These are phyloP conservation scores for Cecidostiba fungosa DNA, from an alignment of 2,888 invertebrate species.

Conservation along the genomic window DNA sequence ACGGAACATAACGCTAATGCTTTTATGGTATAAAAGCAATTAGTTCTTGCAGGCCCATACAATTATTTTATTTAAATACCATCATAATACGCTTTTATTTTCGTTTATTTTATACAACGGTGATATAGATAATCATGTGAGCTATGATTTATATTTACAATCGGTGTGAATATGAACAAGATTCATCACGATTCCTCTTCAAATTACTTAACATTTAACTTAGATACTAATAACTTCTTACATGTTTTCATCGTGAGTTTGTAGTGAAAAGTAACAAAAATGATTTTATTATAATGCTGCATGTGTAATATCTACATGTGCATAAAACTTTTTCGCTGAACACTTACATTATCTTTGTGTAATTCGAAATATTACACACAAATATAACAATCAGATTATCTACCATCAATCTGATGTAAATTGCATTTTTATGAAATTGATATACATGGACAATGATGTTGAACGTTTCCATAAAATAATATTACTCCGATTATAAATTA, in stretches of 20 bases:
- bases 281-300: constrained; percentile 34
- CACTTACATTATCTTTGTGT: constrained; percentile 34
- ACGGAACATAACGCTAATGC: constrained; percentile 1
- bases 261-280: constrained; percentile 56
- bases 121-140: constrained; percentile 38
- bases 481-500: constrained; percentile 38
- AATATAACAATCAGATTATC: not conserved
- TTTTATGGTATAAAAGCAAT: not conserved
- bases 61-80: constrained; percentile 47
- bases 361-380: constrained; percentile 26
- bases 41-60: constrained; percentile 16
- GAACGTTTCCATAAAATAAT: constrained; percentile 25
- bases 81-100: constrained; percentile 49
- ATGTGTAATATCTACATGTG: constrained; percentile 51
- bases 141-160: constrained; percentile 56
- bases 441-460: not conserved
- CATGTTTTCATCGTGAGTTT: constrained; percentile 33
- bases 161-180: constrained; percentile 28
- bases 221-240: constrained; percentile 10
- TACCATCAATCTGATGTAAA: not conserved
- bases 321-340: constrained; percentile 44
- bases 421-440: constrained; percentile 27
- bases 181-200: constrained; percentile 31
- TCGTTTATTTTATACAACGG: constrained; percentile 50
- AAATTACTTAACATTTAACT: not conserved